Evolutionary conservation across 2,797 vertebrate genomes (phyloP), one percentile per base, ranked within the genome.

Genomic region (Taenioides sp.): DNA sequence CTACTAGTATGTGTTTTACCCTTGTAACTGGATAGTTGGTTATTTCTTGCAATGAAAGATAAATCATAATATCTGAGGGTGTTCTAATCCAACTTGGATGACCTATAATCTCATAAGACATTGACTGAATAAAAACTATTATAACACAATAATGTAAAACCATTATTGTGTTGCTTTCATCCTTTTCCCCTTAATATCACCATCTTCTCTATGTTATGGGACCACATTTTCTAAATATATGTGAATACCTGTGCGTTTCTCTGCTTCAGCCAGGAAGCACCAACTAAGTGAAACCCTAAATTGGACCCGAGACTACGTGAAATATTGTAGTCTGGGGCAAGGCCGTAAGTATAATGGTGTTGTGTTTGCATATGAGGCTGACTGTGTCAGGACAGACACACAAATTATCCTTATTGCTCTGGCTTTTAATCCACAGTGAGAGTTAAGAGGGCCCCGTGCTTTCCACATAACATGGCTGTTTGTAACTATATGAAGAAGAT

Each of bases 401-500:
- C 68, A 79, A 79, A 86, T 82, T 78, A 75, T 57, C 74, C 77
- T 70, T 49, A 71, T 77, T 81, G 72, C 75, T 78, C 5, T 0
- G 73, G 80, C 72, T 82, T 81, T 85, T 80, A 70, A 79, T 50
- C 80, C 65, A 78, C 65, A 80, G 79, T 74, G 74, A 16, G 72
- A 11, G 16, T 74, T 78, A 62, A 75, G 71, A 82, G 70, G 70
- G 58, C 70, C 25, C 43, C 61, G 70, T 69, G 71, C 61, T 80
- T 80, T 70, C 70, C 70, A 76, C 16, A 2, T 73, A 76, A 70
- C 74, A 81, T 62, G 69, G 64, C 52, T 83, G 80, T 85, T 86
- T 72, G 70, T 74, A 76, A 82, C 76, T 78, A 75, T 70, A 80
- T 73, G 65, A 73, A 58, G 69, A 59, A 84, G 80, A 88, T 87